phyloP scores from a whole-genome alignment of 2,113 vertebrate genomes.

The Semnornis frantzii region DNA sequence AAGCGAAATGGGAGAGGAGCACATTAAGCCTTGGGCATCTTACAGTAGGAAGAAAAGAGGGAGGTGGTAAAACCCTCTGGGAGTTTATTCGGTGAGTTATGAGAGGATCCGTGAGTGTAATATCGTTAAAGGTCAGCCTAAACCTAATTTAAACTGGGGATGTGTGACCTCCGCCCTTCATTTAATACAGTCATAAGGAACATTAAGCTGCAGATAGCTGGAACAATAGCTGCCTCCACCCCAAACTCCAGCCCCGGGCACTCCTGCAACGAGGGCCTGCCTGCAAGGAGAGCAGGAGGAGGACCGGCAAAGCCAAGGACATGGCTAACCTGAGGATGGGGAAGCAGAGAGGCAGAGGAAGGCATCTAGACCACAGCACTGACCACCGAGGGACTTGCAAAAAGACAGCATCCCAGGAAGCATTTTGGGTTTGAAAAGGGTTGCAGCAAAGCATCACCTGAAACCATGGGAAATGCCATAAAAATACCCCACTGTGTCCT shows the following conservation, averaged over 20 bases:
- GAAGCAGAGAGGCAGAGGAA: neutral
- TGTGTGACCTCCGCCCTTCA: slow-evolving; percentile 72
- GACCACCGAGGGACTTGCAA: neutral
- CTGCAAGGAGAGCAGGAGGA: neutral
- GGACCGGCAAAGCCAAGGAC: neutral
- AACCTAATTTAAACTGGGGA: slow-evolving; percentile 66
- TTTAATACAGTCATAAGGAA: slow-evolving; percentile 69
- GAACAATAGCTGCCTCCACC: slow-evolving; percentile 69
- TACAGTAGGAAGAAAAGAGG: slow-evolving; percentile 57
- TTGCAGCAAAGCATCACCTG: neutral
- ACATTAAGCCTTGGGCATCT: slow-evolving; percentile 64
- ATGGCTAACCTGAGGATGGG: neutral
- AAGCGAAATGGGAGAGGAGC: slow-evolving; percentile 59
- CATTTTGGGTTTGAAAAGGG: neutral
- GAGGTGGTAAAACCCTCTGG: slow-evolving; percentile 52
- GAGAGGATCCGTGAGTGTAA: slow-evolving; percentile 53
- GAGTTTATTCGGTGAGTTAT: slow-evolving; percentile 61
- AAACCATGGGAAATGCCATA: neutral
- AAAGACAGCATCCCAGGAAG: neutral
- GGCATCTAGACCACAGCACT: neutral
- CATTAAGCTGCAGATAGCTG: slow-evolving; percentile 63
- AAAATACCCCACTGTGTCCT: neutral
- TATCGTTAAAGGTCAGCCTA: slow-evolving; percentile 67
- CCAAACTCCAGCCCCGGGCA: slow-evolving; percentile 38
- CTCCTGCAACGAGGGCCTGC: slow-evolving; percentile 6